Evolutionary conservation across 2,888 invertebrate genomes (phyloP).

Genomic region (Epinotia demarniana): DNA sequence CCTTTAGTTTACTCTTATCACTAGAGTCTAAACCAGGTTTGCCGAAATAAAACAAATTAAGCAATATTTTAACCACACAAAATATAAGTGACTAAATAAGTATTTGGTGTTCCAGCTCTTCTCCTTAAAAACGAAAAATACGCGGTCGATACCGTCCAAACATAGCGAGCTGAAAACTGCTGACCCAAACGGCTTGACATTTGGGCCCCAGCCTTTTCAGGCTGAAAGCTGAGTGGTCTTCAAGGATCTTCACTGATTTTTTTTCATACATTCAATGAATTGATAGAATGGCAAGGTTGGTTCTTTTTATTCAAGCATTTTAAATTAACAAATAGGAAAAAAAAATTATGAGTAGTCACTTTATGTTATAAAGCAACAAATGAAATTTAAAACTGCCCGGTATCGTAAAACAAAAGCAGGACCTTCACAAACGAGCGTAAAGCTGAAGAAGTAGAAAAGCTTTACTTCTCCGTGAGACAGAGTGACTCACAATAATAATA

Average conservation of each 20-base stretch:
- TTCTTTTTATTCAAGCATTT: not conserved
- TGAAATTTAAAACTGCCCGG: constrained; percentile 9
- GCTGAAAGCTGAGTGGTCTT: constrained; percentile 29
- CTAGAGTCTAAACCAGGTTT: no score
- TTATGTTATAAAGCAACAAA: constrained; percentile 9
- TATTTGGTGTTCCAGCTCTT: not conserved
- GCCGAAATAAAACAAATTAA: no score
- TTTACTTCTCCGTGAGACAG: constrained; percentile 19
- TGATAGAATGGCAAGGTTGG: constrained; percentile 5
- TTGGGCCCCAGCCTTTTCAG: constrained; percentile 32
- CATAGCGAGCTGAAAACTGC: constrained; percentile 32
- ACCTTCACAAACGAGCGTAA: constrained; percentile 26
- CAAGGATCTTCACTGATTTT: constrained; percentile 26
- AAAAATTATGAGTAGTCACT: not conserved
- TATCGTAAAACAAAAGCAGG: constrained; percentile 24
- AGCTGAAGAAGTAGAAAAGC: constrained; percentile 18
- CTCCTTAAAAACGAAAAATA: not conserved
- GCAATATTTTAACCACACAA: not conserved
- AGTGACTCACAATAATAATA: constrained; percentile 19
- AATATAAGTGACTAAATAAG: not conserved
- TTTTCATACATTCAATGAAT: constrained; percentile 22
- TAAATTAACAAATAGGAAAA: not conserved
- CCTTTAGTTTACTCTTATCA: no score
- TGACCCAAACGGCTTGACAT: constrained; percentile 44
- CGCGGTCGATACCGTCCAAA: constrained; percentile 24